Base-by-base conservation (phyloP, 2,888 invertebrate genomes). In the Acrobasis repandana region DNA sequence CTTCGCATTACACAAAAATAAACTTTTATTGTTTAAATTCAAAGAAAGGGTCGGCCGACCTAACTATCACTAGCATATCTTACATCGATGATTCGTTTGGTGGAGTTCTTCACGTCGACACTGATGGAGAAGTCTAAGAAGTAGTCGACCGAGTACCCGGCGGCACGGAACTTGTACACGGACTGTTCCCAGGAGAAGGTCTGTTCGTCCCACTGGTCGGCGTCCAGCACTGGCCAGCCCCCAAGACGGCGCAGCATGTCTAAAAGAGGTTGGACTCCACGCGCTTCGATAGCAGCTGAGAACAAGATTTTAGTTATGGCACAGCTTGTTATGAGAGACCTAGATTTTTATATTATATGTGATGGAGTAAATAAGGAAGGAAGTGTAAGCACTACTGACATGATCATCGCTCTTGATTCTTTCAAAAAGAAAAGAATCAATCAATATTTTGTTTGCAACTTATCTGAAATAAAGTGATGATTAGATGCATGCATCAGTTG, bases 141-240 rank as follows among this genome's bases (percentile, higher is more conserved):
- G 81, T 97, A 97, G 86, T 98, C 97, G 63, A 97, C 96, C 66
- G 97, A 97, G 87, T 97, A 97, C 2, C 98, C 98, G 58, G 94
- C 90, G 59, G 93, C 86, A 49, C 97, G 94, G 90, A 97, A 97
- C 65, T 94, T 95, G 89, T 96, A 97, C 9, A 97, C 96, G 0
- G 96, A 95, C 68, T 95, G 93, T 72, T 95, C 95, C 98, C 98
- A 98, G 66, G 94, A 93, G 92, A 97, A 98, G 11, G 90, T 83
- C 0, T 83, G 83, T 38, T 94, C 94, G 68, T 95, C 93, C 98
- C 98, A 98, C 0, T 80, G 67, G 36, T 94, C 93, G 0, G 96
- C 97, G 67, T 96, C 95, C 46, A 98, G 88, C n/a, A 97, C 96
- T 0, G 99, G 98, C 98, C 98, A 99, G 3, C 98, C 98, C 0